Percentiles rank a stretch among this genome's conserved stretches.
Evolutionary conservation across 2,113 vertebrate species (phyloP).

Genomic region (Apodemus speciosus): DNA sequence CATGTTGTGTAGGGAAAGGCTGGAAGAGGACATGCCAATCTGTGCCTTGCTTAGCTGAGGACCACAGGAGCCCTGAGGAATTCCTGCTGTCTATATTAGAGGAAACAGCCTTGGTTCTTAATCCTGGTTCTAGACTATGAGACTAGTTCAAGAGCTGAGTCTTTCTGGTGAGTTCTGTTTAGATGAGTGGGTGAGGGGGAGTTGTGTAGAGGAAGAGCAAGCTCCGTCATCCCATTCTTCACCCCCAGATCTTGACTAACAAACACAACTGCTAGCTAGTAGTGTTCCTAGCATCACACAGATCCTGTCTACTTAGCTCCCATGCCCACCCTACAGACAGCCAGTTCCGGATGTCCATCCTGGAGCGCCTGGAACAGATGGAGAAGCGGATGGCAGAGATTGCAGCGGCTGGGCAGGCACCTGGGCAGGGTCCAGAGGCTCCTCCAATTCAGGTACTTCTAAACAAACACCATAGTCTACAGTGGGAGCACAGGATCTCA

Average conservation of each 20-base stretch:
- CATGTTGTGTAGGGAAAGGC: background rate
- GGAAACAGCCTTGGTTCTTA: constrained; percentile 12
- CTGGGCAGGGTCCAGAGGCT: constrained; percentile 48
- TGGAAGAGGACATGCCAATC: background rate
- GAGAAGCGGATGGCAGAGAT: constrained; percentile 88
- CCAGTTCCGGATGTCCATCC: constrained; percentile 90
- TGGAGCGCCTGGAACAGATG: constrained; percentile 90
- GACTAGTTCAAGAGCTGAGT: constrained; percentile 3
- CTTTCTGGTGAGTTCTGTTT: background rate
- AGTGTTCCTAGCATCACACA: background rate
- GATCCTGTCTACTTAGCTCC: constrained; percentile 33
- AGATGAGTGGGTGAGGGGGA: background rate
- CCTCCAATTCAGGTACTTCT: constrained; percentile 67
- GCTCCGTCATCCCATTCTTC: background rate
- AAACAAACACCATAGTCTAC: background rate
- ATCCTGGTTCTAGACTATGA: background rate
- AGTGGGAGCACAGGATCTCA: background rate
- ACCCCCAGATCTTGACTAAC: background rate
- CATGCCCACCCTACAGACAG: constrained; percentile 81
- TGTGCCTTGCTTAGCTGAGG: background rate
- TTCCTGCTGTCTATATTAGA: background rate
- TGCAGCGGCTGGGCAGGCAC: constrained; percentile 74
- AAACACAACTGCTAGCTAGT: background rate
- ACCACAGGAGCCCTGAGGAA: background rate
- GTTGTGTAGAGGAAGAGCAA: background rate